Conservation (phyloP, 2,113 vertebrate genomes). For the Hippocampus abdominalis region DNA sequence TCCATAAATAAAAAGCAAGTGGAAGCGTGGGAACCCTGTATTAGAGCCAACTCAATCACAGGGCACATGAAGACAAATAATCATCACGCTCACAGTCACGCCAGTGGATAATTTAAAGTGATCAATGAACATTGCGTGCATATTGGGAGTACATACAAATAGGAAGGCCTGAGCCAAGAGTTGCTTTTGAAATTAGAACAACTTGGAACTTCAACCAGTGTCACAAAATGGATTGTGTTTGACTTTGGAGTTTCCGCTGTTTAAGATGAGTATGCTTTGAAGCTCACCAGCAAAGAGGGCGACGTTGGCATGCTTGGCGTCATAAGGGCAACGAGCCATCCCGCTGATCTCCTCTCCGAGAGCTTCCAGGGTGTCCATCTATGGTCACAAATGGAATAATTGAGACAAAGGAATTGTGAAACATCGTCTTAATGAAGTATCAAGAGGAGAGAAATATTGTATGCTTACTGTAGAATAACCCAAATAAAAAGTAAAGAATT, state of each 20-base stretch:
- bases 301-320: slow-evolving; percentile 95
- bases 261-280: neutral
- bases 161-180: no score
- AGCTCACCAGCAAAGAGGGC: slow-evolving; percentile 91
- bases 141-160: no score
- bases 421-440: slow-evolving; percentile 10
- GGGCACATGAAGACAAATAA: no score
- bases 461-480: neutral
- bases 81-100: no score
- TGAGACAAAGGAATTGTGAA: slow-evolving; percentile 28
- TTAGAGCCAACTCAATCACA: neutral
- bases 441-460: neutral
- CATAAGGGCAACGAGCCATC: slow-evolving; percentile 97
- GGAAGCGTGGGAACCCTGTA: no score
- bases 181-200: neutral
- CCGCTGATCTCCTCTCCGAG: slow-evolving; percentile 94
- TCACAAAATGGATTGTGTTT: neutral
- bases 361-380: slow-evolving; percentile 90
- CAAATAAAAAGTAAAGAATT: no score
- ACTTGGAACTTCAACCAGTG: neutral
- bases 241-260: neutral
- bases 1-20: no score
- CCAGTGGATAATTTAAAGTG: no score
- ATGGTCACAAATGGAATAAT: slow-evolving; percentile 44
- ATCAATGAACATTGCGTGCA: no score